Percentiles rank a stretch among this genome's conserved stretches.
Evolutionary conservation across 2,888 invertebrate species (phyloP).

Genomic region (Acronicta aceris): DNA sequence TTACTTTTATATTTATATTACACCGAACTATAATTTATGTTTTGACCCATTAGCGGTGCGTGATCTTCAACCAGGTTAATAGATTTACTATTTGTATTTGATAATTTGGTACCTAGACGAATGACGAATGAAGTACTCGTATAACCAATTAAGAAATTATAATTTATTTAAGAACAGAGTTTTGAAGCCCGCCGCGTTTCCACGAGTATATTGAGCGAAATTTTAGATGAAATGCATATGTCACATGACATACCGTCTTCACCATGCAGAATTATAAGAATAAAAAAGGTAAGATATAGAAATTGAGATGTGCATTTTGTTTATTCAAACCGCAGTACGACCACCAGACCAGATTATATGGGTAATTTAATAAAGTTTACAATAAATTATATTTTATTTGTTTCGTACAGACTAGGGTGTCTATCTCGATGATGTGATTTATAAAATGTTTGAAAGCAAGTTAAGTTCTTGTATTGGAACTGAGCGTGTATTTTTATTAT

Average conservation of each 20-base stretch:
- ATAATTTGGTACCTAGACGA: not conserved
- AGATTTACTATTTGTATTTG: not conserved
- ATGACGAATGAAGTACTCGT: not conserved
- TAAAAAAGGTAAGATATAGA: slow-evolving; percentile 19
- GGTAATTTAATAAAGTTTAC: no score
- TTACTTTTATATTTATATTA: no score
- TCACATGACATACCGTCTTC: slow-evolving; percentile 1
- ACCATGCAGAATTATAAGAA: slow-evolving; percentile 3
- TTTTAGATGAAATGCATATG: slow-evolving; percentile 19
- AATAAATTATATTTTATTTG: no score
- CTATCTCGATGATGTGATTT: no score
- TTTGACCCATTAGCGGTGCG: not conserved
- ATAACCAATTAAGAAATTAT: not conserved
- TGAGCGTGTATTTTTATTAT: no score
- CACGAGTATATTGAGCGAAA: slow-evolving; percentile 25
- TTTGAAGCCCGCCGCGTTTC: slow-evolving; percentile 24
- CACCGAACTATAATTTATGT: no score
- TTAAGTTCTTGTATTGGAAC: no score
- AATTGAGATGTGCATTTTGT: not conserved
- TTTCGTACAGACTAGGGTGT: no score
- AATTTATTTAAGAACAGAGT: slow-evolving; percentile 23
- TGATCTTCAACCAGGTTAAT: not conserved
- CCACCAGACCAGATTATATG: no score
- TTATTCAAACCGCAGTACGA: not conserved
- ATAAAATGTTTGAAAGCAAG: no score